Base-by-base conservation (phyloP, 2,888 invertebrate genomes). In the Plebejus anna region DNA sequence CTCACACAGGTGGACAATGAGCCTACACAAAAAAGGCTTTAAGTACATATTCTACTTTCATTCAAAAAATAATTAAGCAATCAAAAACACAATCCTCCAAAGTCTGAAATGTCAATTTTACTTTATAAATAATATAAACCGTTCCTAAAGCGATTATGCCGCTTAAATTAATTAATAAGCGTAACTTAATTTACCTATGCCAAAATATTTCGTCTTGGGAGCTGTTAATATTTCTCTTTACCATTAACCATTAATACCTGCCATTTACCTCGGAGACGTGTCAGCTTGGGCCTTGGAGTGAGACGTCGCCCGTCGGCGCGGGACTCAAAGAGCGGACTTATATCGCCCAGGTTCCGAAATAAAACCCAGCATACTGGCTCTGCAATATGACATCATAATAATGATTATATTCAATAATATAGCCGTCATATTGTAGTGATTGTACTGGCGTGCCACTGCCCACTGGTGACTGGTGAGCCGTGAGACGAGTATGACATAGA, bases 261-360 rank as follows among this genome's bases (percentile, higher is more conserved):
- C 5, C 47, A 55, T 73, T 73, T 55, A 13, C 55, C 55, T 55
- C 13, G 28, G 51, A 32, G 73, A 72, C 13, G 28, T 72, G 28
- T 73, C 55, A 51, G 73, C 51, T 36, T 5, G 32, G 16, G 32
- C 55, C 51, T 36, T 5, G 32, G 16, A 73, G 73, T 73, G 36
- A 73, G 71, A 38, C 71, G 71, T 71, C 22, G 51, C 16, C 55
- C 71, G 71, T 71, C 22, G 51, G 32, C 55, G 32, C 32, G 73
- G 51, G 7, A 32, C 32, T 73, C 73, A 73, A 73, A 73, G 73
- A 32, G 51, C 28, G 13, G 51, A 55, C 6, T 51, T 71, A 55
- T 51, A 51, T 16, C 1, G 55, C 16, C 1, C 16, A 16, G 55
- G 55, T 55, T 55, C 55, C 55, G 16, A 55, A 55, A 55, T 55